A percentile compares a stretch with the other conserved stretches of the same genome.
Conservation (phyloP, 2,888 invertebrate species). For the Hecatera dysodea region DNA sequence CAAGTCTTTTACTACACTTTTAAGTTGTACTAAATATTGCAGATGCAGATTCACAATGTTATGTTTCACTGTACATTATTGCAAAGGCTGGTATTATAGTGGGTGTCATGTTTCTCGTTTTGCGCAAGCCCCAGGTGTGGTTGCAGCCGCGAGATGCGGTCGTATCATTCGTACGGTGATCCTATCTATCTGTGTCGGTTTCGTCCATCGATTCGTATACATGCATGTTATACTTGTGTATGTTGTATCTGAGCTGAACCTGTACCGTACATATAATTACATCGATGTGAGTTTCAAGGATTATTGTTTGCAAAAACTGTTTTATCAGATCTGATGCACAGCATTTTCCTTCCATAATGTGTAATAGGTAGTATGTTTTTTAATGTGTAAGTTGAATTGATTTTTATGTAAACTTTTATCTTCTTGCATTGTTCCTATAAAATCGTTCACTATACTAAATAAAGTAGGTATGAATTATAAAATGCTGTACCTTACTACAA, state of each 20-base stretch:
- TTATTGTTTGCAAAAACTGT: conserved; percentile 13
- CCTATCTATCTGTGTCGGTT: conserved; percentile 34
- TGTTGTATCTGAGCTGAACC: conserved; percentile 2
- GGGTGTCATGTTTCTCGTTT: conserved; percentile 51
- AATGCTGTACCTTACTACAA: too few relatives aligned
- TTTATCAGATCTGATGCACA: conserved; percentile 7
- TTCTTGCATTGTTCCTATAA: background rate
- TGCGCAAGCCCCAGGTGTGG: conserved; percentile 50
- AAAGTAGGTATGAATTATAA: too few relatives aligned
- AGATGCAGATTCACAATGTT: conserved; percentile 2
- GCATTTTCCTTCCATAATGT: conserved; percentile 8
- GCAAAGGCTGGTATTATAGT: conserved; percentile 28
- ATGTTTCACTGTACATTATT: conserved; percentile 17
- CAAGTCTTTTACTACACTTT: background rate
- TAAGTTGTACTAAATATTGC: background rate
- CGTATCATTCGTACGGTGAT: conserved; percentile 41
- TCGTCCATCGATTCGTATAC: conserved; percentile 25
- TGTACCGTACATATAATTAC: conserved; percentile 6
- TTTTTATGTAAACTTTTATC: background rate
- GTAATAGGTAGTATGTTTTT: background rate
- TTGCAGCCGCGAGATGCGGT: conserved; percentile 54
- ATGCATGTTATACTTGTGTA: background rate
- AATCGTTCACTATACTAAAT: too few relatives aligned
- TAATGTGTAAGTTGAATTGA: background rate
- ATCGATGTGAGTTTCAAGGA: background rate